These are phyloP conservation scores for Lerema accius DNA, from an alignment of 1,140 invertebrate genomes.

Conservation along the genomic window DNA sequence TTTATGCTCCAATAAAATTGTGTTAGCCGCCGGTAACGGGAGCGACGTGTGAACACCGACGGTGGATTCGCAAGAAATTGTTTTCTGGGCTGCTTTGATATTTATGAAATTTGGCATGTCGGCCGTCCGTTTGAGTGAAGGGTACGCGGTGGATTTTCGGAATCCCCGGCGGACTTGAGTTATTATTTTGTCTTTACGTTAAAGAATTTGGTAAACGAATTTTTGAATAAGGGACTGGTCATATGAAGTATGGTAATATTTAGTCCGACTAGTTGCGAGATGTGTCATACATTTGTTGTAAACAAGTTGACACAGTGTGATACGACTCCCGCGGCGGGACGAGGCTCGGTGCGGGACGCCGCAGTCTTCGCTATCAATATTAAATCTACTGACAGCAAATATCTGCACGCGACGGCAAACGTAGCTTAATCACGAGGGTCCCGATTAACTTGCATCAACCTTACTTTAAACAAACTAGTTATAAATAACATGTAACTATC, in stretches of 20 bases:
- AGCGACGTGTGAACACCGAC: conserved; percentile 66
- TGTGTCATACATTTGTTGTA: conserved; percentile 31
- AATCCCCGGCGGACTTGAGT: conserved; percentile 49
- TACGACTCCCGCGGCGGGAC: conserved; percentile 46
- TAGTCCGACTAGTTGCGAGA: conserved; percentile 33
- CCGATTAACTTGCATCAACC: conserved; percentile 50
- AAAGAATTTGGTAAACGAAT: conserved; percentile 24
- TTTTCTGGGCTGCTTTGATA: conserved; percentile 77
- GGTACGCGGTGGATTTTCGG: conserved; percentile 59
- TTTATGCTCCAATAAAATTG: conserved; percentile 81
- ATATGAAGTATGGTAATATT: conserved; percentile 24
- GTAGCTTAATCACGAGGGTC: conserved; percentile 54
- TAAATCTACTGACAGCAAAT: conserved; percentile 62
- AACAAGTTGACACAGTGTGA: conserved; percentile 46
- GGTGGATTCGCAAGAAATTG: conserved; percentile 70
- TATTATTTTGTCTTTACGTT: conserved; percentile 40
- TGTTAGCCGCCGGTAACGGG: conserved; percentile 67
- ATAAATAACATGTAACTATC: conserved; percentile 26
- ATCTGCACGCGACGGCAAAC: conserved; percentile 52
- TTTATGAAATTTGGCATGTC: conserved; percentile 77
- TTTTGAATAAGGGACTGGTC: conserved; percentile 13
- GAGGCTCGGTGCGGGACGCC: conserved; percentile 18
- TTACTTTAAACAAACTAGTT: conserved; percentile 1
- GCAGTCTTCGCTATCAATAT: conserved; percentile 62
- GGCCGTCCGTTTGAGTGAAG: conserved; percentile 66